Percentiles rank a stretch among this genome's conserved stretches.
phyloP scores from a whole-genome alignment of 1,140 invertebrate genomes.

The Cyphomyrmex costatus region DNA sequence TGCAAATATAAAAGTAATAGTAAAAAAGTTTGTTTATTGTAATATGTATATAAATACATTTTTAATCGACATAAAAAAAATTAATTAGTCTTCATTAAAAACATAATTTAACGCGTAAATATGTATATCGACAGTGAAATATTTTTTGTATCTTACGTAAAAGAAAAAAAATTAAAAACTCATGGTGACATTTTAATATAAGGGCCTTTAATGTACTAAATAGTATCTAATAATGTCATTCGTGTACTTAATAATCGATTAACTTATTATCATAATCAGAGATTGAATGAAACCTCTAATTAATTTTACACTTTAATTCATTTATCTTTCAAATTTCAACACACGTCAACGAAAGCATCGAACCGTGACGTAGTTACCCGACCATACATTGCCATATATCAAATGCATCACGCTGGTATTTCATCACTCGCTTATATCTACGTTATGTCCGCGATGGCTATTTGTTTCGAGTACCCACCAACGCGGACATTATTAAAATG shows the following conservation, averaged over 20 bases:
- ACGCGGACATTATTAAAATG: constrained; percentile 71
- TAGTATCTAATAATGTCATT: background rate
- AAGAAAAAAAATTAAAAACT: background rate
- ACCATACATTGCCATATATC: background rate
- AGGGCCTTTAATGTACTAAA: background rate
- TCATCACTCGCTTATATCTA: constrained; percentile 53
- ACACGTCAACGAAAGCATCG: background rate
- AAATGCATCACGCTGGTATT: constrained; percentile 22
- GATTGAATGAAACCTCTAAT: background rate
- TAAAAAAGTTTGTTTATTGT: background rate
- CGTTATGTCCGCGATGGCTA: constrained; percentile 49
- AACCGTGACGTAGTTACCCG: background rate
- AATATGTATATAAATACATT: too few relatives aligned
- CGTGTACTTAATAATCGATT: background rate
- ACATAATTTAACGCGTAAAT: background rate
- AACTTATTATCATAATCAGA: constrained; percentile 21
- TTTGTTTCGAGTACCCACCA: constrained; percentile 62
- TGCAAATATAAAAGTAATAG: background rate
- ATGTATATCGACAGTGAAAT: background rate
- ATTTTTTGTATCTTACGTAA: background rate
- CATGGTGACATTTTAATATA: background rate
- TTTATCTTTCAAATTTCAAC: background rate
- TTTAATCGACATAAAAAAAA: too few relatives aligned
- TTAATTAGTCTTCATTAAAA: background rate
- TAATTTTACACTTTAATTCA: background rate